Conservation (phyloP, 2,797 vertebrate genomes). For the Lepus oiostolus region DNA sequence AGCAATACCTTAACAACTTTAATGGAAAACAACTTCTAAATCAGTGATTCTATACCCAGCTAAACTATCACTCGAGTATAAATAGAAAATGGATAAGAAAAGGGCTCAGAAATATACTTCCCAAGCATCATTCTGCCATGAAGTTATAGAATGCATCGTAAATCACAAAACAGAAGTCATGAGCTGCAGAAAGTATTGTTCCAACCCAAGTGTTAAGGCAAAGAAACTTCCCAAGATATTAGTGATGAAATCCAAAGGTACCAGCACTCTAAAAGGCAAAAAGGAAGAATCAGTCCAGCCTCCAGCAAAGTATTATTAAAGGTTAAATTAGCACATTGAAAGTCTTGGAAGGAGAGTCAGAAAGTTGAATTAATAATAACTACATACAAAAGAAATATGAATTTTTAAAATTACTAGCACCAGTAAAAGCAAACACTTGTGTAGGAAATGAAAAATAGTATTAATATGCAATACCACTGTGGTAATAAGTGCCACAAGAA, state of each 20-base stretch:
- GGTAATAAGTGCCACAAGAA: conserved; percentile 52
- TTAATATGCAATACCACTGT: background rate
- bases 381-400: background rate
- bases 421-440: conserved; percentile 30
- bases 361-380: conserved; percentile 8
- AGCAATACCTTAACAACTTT: background rate
- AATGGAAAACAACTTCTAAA: conserved; percentile 11
- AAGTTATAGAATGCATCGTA: background rate
- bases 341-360: background rate
- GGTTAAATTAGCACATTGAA: conserved; percentile 24
- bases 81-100: background rate
- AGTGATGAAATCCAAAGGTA: conserved; percentile 4
- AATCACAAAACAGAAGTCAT: background rate
- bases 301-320: background rate
- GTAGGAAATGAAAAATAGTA: conserved; percentile 55
- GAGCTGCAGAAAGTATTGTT: conserved; percentile 17
- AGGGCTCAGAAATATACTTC: conserved; percentile 10
- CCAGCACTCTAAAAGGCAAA: background rate
- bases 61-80: background rate
- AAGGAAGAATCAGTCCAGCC: background rate
- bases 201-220: conserved; percentile 7
- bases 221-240: background rate
- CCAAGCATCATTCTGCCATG: background rate
- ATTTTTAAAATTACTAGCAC: conserved; percentile 60
- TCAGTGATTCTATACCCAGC: conserved; percentile 39